Conservation (phyloP, 2,888 invertebrate species). For the Elysia crispata region DNA sequence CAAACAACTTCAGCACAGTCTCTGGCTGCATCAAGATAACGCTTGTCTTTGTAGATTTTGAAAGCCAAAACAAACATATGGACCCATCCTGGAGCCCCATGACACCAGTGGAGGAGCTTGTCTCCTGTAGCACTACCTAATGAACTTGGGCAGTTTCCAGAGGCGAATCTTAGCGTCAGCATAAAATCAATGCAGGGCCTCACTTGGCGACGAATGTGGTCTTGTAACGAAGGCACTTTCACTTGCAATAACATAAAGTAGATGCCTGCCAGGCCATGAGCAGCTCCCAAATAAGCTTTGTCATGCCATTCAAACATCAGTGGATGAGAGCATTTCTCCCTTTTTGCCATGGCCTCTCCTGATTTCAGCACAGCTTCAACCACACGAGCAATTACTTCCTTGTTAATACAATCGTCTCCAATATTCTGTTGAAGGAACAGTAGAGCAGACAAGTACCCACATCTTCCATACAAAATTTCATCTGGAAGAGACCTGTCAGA, state of each 20-base stretch:
- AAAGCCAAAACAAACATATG: conserved; percentile 80
- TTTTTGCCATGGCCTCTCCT: conserved; percentile 82
- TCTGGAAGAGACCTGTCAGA: conserved; percentile 82
- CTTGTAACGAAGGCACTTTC: conserved; percentile 55
- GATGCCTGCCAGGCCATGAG: conserved; percentile 93
- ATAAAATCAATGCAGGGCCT: conserved; percentile 77
- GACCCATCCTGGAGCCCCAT: conserved; percentile 93
- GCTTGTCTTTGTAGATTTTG: conserved; percentile 83
- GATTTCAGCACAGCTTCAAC: conserved; percentile 80
- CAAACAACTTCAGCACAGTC: conserved; percentile 88
- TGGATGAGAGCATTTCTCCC: conserved; percentile 79
- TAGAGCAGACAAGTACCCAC: conserved; percentile 88
- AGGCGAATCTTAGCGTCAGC: conserved; percentile 76
- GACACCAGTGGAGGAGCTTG: conserved; percentile 93
- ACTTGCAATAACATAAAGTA: conserved; percentile 85
- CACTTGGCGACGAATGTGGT: conserved; percentile 55
- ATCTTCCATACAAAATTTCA: conserved; percentile 90
- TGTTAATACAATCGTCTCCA: conserved; percentile 82
- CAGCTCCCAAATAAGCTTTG: conserved; percentile 90
- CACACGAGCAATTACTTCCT: conserved; percentile 80
- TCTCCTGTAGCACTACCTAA: conserved; percentile 83
- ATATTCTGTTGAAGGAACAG: conserved; percentile 86
- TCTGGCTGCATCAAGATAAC: conserved; percentile 84
- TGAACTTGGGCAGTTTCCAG: conserved; percentile 86
- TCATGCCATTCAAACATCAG: conserved; percentile 93